Base-by-base conservation (phyloP, 2,888 invertebrate species). In the Rhimphoctona megacephalus region DNA sequence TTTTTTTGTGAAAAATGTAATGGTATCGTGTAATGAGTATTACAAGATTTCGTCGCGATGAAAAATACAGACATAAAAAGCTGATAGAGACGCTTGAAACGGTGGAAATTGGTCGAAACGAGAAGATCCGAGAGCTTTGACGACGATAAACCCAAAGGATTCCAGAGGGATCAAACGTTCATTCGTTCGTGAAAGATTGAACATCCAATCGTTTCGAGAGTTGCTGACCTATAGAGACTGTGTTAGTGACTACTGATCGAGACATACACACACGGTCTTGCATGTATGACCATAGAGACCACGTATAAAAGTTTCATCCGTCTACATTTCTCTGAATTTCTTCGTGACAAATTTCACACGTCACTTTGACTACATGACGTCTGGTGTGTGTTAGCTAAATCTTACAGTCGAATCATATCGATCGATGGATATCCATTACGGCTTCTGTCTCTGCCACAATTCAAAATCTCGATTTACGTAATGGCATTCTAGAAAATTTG, bases 111-210 rank as follows among this genome's bases (percentile, higher is more conserved):
- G 46, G 79, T 30, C 57, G 54, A 57, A 69, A 79, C 57, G 79
- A 70, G 57, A 70, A 79, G 57, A 79, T 79, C 69, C 69, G 46
- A 43, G 69, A 70, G 79, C 69, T 70, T 66, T 70, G 69, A 43
- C 70, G 43, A 57, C 70, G 79, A 79, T 79, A 79, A 79, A 70
- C 79, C 70, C 69, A 9, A 57, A 79, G 70, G 79, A 70, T 70
- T 57, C 64, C 57, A 43, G 33, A 17, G 69, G 79, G 69, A 69
- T 78, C 70, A 70, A 70, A 43, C 79, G 79, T 79, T 79, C 79
- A 57, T 70, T 79, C 79, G 79, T 46, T 79, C 79, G 79, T 79
- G 46, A 70, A 70, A 70, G 70, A 79, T 79, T 79, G 79, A 79
- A 57, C 17, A 70, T 79, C 79, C 79, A 79, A 79, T 79, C 70